Base-by-base conservation (phyloP, 2,797 vertebrate species). In the Falco berigora region DNA sequence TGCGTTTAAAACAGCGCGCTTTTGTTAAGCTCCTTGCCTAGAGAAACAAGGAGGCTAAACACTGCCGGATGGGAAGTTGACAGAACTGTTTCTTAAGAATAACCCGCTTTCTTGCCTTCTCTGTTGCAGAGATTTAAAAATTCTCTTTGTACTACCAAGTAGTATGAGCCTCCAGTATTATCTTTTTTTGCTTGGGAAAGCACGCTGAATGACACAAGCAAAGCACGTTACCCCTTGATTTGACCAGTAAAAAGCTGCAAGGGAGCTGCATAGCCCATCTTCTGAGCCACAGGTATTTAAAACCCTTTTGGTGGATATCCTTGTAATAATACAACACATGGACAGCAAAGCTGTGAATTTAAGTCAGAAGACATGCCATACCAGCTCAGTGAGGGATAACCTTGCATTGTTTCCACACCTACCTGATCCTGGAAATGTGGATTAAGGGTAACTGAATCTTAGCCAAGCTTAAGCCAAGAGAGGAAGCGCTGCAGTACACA, bases 41-140 rank as follows among this genome's bases (percentile, higher is more conserved):
- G 50, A 72, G 89, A 96, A 75, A 97, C 55, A 82, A 96, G 90
- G 93, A 96, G 96, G 67, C 42, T 52, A n/a, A 55, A 44, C 17
- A 5, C 52, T 8, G 73, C 72, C 9, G 20, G 82, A 69, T n/a
- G 85, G 80, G 59, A 88, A 88, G 79, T 9, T 77, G 91, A 75
- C 69, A 86, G 77, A 95, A 95, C 42, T 66, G 55, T 59, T 92
- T 15, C 68, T 62, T 52, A 73, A 94, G 53, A 67, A 91, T 80
- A 94, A 92, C 46, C 36, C 2, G 0, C 58, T 32, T 53, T 72
- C 86, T 88, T 76, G 19, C 56, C 67, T 86, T 69, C 72, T 73
- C 86, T 5, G 1, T 30, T 50, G 75, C n/a, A 59, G 72, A 91
- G 79, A 92, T 78, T 71, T 77, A 71, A 93, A 94, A 72, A 58